Conservation (phyloP, 2,797 vertebrate species). For the Acanthopagrus latus region DNA sequence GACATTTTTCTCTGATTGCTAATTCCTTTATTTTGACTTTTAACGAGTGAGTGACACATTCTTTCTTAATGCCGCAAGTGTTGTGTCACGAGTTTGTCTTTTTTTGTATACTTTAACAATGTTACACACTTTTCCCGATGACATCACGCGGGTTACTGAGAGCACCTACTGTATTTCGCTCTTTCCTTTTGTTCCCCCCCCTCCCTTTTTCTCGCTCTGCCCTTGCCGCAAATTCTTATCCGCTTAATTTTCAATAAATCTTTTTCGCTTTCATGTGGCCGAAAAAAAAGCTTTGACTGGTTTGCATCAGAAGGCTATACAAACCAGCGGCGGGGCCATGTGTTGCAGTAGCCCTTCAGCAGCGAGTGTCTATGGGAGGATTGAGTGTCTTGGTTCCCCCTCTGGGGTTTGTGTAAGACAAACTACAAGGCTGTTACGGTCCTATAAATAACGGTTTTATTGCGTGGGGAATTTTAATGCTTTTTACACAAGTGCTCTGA, state of each 20-base stretch:
- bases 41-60: slow-evolving; percentile 80
- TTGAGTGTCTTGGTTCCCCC: slow-evolving; percentile 75
- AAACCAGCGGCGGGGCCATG: slow-evolving; percentile 54
- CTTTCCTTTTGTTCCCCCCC: slow-evolving; percentile 56
- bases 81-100: slow-evolving; percentile 76
- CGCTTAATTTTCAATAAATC: slow-evolving; percentile 76
- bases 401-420: slow-evolving; percentile 85
- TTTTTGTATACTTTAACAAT: slow-evolving; percentile 77
- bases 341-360: slow-evolving; percentile 51
- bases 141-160: slow-evolving; percentile 81
- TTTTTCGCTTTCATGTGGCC: slow-evolving; percentile 80
- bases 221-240: slow-evolving; percentile 75
- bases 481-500: slow-evolving; percentile 81
- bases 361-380: slow-evolving; percentile 71
- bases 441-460: slow-evolving; percentile 89
- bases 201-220: slow-evolving; percentile 37
- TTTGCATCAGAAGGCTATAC: slow-evolving; percentile 68
- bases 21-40: slow-evolving; percentile 74
- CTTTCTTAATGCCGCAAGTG: slow-evolving; percentile 73
- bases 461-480: slow-evolving; percentile 81
- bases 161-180: slow-evolving; percentile 57
- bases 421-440: slow-evolving; percentile 86
- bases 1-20: slow-evolving; percentile 61
- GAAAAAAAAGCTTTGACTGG: slow-evolving; percentile 51
- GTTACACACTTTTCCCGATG: slow-evolving; percentile 83